Evolutionary conservation across 2,797 vertebrate genomes (phyloP), one percentile per base, ranked within the genome.

Genomic region (Tangara arthus): DNA sequence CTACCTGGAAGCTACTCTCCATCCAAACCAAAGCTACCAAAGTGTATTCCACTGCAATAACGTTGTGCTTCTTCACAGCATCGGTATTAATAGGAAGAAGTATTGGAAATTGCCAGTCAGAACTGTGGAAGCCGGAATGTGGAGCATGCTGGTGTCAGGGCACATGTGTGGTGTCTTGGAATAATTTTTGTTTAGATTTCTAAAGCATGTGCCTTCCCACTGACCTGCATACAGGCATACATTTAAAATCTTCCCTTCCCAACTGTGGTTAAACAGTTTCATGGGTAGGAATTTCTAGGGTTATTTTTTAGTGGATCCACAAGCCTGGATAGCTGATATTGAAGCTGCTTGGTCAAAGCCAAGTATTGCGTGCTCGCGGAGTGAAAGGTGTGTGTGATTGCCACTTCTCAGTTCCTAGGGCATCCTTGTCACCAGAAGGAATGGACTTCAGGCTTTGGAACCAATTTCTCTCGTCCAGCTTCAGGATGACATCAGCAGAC

Each of bases 321-420:
- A 63, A 66, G 44, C 41, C 18, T n/a, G 41, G 19, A 28, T 65
- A 46, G 15, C 35, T 69, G 30, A 19, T 82, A 92, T 61, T 65
- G 65, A 76, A 90, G 73, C 50, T 13, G 2, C 30, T 91, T 65
- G 28, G 32, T 69, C 0, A 0, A 78, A 86, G 82, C 26, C 35
- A 46, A 34, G 34, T 55, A 7, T 35, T 77, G 32, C 0, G 0
- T 41, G 34, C 22, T 57, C 18, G 56, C 4, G 1, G 59, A 82
- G 28, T 18, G 42, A 68, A 63, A 80, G 47, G 35, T 59, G 44
- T 34, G 21, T 1, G 0, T 39, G n/a, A 22, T 37, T 69, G 42
- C 18, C 5, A 0, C 18, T 68, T 90, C 44, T 77, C 22, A 35
- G 0, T 73, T 66, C 26, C 1, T 34, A 22, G 17, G n/a, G 35